These are phyloP conservation scores for Acronicta psi DNA, from an alignment of 2,888 invertebrate genomes.

Conservation along the genomic window DNA sequence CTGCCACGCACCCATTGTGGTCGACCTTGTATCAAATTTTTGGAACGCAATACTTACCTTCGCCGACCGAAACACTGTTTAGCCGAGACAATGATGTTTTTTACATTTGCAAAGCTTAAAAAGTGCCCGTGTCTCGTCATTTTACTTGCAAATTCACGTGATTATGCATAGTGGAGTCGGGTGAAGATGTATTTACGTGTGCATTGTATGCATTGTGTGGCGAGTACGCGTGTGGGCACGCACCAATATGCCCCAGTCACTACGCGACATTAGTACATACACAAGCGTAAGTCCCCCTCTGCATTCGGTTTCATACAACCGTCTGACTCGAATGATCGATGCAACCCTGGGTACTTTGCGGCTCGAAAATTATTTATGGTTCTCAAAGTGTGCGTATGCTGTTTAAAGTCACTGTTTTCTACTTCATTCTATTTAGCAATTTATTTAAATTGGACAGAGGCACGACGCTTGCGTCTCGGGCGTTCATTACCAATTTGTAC, in stretches of 20 bases:
- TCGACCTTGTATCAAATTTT: conserved; percentile 78
- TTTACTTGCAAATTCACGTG: conserved; percentile 85
- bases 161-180: conserved; percentile 83
- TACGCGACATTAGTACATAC: conserved; percentile 48
- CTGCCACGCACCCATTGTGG: conserved; percentile 56
- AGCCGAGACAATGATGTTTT: conserved; percentile 76
- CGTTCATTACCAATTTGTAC: conserved; percentile 47
- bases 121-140: conserved; percentile 79
- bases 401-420: conserved; percentile 52
- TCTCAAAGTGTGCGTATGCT: conserved; percentile 55
- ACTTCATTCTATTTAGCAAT: conserved; percentile 39
- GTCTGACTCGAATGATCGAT: conserved; percentile 71
- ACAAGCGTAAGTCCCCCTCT: conserved; percentile 64
- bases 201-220: conserved; percentile 80
- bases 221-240: conserved; percentile 76
- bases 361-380: conserved; percentile 67
- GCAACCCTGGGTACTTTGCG: conserved; percentile 68
- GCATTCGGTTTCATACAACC: conserved; percentile 68
- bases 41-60: conserved; percentile 61
- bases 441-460: conserved; percentile 34
- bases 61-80: conserved; percentile 62
- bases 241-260: conserved; percentile 65
- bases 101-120: conserved; percentile 82
- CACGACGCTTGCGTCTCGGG: conserved; percentile 30
- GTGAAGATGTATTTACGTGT: conserved; percentile 82